Evolutionary conservation across 2,888 invertebrate species (phyloP).

Genomic region (Eucera pruinosa): DNA sequence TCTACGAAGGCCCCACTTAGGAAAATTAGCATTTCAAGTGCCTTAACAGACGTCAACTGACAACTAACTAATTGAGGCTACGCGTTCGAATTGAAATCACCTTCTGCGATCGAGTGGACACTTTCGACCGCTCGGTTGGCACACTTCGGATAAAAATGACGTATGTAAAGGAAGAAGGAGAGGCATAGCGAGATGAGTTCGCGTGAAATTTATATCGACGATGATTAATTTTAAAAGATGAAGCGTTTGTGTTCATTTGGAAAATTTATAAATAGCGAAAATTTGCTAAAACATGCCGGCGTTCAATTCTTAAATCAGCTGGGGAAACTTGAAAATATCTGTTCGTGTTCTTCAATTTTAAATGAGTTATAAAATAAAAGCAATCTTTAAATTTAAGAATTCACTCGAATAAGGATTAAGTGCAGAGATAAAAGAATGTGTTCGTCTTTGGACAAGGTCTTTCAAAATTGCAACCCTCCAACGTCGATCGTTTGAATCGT

Average conservation of each 20-base stretch:
- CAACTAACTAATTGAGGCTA: slow-evolving; percentile 70
- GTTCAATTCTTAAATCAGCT: too few species aligned
- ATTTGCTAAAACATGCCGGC: not conserved
- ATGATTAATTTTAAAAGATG: slow-evolving; percentile 5
- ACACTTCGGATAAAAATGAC: slow-evolving; percentile 31
- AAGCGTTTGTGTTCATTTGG: not conserved
- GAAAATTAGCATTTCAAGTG: slow-evolving; percentile 80
- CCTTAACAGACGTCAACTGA: slow-evolving; percentile 76
- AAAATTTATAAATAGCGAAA: not conserved
- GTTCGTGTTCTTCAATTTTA: not conserved
- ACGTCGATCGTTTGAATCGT: slow-evolving; percentile 25
- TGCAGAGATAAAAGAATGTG: not conserved
- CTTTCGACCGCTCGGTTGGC: slow-evolving; percentile 42
- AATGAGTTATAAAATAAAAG: not conserved
- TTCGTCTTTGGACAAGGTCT: slow-evolving; percentile 15
- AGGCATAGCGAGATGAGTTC: not conserved
- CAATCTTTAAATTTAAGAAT: not conserved
- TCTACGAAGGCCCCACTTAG: slow-evolving; percentile 69
- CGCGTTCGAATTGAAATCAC: slow-evolving; percentile 66
- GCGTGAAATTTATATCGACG: slow-evolving; percentile 5
- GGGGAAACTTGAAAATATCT: too few species aligned
- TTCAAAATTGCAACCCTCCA: slow-evolving; percentile 15
- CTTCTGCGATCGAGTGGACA: slow-evolving; percentile 29
- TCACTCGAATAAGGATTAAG: not conserved
- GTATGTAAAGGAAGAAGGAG: not conserved